These are phyloP conservation scores for Acrossocheilus wenchowensis DNA, from an alignment of 2,797 vertebrate genomes.

Conservation along the genomic window DNA sequence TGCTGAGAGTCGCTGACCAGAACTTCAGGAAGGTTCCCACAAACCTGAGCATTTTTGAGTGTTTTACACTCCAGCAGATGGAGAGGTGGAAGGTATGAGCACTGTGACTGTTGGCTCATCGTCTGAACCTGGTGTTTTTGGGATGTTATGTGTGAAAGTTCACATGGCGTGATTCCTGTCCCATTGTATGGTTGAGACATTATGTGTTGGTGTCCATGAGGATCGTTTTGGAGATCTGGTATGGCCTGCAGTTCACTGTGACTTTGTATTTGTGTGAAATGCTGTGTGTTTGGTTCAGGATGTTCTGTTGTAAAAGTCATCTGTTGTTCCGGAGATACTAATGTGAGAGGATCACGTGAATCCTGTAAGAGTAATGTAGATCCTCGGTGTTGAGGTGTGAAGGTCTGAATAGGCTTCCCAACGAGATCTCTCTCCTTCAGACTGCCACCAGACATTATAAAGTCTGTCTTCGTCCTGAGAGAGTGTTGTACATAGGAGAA, in stretches of 20 bases:
- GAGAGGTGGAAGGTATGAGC: conserved; percentile 72
- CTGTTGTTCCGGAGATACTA: conserved; percentile 12
- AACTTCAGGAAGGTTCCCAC: conserved; percentile 68
- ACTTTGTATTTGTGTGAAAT: conserved; percentile 23
- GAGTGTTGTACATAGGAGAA: conserved; percentile 72
- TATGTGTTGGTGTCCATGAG: not conserved
- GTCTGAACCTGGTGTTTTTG: not conserved
- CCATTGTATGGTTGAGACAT: not conserved
- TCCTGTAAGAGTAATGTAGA: not conserved
- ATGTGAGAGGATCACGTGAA: not conserved
- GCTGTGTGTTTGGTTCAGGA: conserved; percentile 18
- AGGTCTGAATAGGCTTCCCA: not conserved
- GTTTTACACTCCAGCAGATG: conserved; percentile 62
- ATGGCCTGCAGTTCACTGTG: not conserved
- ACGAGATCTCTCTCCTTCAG: not conserved
- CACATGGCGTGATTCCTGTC: not conserved
- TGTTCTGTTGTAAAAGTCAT: not conserved
- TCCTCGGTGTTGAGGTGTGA: conserved; percentile 1
- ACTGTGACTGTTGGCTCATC: not conserved
- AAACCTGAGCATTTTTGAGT: conserved; percentile 80
- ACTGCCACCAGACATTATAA: conserved; percentile 11
- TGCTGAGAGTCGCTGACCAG: conserved; percentile 52
- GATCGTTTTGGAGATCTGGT: conserved; percentile 2
- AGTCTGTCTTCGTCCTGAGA: conserved; percentile 60
- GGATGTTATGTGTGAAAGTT: conserved; percentile 2